Evolutionary conservation across 2,888 invertebrate genomes (phyloP), one percentile per base, ranked within the genome.

Genomic region (Eupithecia subfuscata): DNA sequence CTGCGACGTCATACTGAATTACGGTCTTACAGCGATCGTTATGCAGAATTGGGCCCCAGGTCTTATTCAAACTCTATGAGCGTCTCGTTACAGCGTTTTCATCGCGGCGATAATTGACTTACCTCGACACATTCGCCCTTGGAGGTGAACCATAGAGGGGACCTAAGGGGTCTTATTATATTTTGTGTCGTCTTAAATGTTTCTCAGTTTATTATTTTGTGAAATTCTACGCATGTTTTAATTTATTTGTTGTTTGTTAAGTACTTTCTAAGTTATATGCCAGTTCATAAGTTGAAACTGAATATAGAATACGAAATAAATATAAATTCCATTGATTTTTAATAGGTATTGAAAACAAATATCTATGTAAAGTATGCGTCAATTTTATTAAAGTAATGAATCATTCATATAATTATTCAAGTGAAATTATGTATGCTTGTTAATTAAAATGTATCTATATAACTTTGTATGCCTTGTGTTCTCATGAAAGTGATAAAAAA

Each of bases 191-290:
- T 64, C 64, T 22, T 69, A 63, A 37, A 70, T 67, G 72, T 73
- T 73, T 56, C 56, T 75, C 48, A 52, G 64, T 74, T 74, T 78
- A 64, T 25, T 71, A 74, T 43, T 69, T 64, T 48, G 67, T 78
- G 56, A 80, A 79, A 80, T 80, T 80, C 76, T 81, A 81, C 74
- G 74, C 67, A 69, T 76, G 81, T 77, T 81, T 81, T 79, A 71
- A 81, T 80, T 80, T 81, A 79, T 81, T 73, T 79, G 76, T 81
- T 81, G 75, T 79, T 74, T 76, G 45, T 73, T 78, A 70, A 22
- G 8, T 70, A 25, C 25, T 60, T 60, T 60, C 60, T 60, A 60
- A 60, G 60, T 60, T 18, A 64, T 64, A 34, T 64, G 64, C 34
- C 30, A 64, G 64, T 14, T 63, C 8, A 30, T 30, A 34, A 60